Conservation (phyloP, 2,113 vertebrate species). For the Opisthocomus hoazin region DNA sequence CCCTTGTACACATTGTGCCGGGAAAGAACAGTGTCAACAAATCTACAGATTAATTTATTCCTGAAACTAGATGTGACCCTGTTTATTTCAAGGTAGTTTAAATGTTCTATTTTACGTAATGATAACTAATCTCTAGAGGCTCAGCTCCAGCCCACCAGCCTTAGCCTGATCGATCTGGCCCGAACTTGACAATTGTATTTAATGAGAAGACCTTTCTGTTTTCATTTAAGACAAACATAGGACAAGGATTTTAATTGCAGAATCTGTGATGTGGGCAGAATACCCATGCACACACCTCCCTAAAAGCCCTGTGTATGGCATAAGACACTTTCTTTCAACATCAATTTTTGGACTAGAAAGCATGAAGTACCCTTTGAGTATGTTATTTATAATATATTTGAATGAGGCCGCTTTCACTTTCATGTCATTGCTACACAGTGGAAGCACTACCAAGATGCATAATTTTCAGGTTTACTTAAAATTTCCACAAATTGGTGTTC, state of each 20-base stretch:
- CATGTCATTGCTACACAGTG: neutral
- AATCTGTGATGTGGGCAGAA: no score
- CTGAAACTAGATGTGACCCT: neutral
- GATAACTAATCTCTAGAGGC: neutral
- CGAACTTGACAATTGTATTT: neutral
- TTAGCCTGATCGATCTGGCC: neutral
- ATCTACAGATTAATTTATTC: constrained; percentile 23
- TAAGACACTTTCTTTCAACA: neutral
- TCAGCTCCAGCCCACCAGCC: neutral
- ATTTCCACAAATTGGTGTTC: neutral
- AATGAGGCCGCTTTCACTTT: neutral
- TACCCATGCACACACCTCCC: rapidly evolving
- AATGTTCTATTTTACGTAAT: neutral
- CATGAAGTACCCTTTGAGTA: neutral
- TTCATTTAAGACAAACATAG: neutral
- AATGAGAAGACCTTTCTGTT: neutral
- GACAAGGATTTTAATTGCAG: neutral
- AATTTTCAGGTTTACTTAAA: neutral
- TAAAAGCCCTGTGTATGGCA: neutral
- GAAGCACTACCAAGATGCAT: neutral
- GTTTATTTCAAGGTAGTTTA: constrained; percentile 1
- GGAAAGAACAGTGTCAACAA: constrained; percentile 12
- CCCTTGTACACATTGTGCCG: neutral
- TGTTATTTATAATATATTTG: neutral
- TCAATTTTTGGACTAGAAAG: neutral